phyloP scores from a whole-genome alignment of 1,140 invertebrate genomes.

The Kradibia gibbosae region DNA sequence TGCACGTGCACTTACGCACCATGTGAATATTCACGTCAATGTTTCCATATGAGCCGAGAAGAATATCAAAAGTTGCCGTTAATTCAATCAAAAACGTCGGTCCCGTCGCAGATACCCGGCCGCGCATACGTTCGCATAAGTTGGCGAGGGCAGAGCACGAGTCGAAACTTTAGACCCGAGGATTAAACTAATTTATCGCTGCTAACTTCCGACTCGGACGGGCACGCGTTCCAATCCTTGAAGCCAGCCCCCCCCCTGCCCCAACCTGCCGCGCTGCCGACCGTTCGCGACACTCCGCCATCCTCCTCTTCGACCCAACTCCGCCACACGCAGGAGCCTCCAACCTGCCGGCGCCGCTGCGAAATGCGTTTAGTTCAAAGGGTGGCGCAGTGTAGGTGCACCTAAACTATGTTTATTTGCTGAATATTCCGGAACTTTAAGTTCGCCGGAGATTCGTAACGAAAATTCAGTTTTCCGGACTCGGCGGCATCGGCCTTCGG shows the following conservation, averaged over 20 bases:
- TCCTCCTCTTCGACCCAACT: no score
- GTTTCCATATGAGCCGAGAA: neutral
- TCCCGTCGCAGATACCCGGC: neutral
- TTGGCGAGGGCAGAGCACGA: neutral
- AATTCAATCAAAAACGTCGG: slow-evolving; percentile 37
- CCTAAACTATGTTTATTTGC: slow-evolving; percentile 43
- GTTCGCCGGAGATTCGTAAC: slow-evolving; percentile 18
- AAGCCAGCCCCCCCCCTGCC: neutral
- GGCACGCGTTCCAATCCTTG: slow-evolving; percentile 4
- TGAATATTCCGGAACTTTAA: slow-evolving; percentile 47
- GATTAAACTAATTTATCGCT: slow-evolving; percentile 51
- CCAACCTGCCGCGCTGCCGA: no score
- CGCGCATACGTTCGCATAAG: neutral
- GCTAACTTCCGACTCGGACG: slow-evolving; percentile 42
- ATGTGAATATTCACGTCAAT: slow-evolving; percentile 28
- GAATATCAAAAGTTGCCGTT: slow-evolving; percentile 25
- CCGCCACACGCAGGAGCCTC: no score
- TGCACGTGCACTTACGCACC: neutral
- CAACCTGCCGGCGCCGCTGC: neutral
- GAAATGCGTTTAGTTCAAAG: slow-evolving; percentile 34
- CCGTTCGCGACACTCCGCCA: no score
- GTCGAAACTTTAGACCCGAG: slow-evolving; percentile 39
- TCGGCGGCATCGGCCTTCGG: neutral
- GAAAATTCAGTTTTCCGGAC: slow-evolving; percentile 22
- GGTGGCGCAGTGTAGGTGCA: neutral